These are phyloP conservation scores for Salticus scenicus DNA, from an alignment of 2,888 invertebrate genomes.

Conservation along the genomic window DNA sequence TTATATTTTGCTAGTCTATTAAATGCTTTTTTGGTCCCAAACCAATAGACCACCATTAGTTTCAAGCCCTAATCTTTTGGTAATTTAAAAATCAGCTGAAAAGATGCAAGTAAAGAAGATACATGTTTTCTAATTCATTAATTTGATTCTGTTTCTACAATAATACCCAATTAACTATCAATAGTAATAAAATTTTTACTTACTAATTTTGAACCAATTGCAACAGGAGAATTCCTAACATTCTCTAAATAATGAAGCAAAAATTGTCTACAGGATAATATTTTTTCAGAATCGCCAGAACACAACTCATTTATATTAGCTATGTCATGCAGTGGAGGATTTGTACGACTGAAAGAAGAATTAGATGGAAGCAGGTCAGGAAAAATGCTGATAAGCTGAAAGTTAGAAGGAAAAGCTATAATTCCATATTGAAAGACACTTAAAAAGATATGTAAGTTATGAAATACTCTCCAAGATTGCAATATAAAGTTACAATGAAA, in stretches of 20 bases:
- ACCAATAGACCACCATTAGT: too few relatives aligned
- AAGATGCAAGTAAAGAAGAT: too few relatives aligned
- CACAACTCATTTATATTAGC: constrained; percentile 77
- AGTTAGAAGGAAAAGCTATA: constrained; percentile 39
- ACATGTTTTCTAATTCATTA: too few relatives aligned
- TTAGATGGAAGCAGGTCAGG: constrained; percentile 76
- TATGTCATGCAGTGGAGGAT: constrained; percentile 77
- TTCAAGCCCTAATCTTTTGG: too few relatives aligned
- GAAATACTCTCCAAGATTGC: too few relatives aligned
- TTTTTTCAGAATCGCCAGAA: constrained; percentile 74
- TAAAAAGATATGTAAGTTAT: too few relatives aligned
- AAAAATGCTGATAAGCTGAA: constrained; percentile 77
- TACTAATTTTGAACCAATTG: constrained; percentile 74
- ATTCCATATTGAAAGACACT: too few relatives aligned
- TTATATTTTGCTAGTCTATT: too few relatives aligned
- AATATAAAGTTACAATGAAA: too few relatives aligned
- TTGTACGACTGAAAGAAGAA: constrained; percentile 76
- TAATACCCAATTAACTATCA: neutral
- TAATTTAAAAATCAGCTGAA: too few relatives aligned
- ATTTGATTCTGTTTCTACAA: too few relatives aligned
- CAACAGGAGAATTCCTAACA: constrained; percentile 74
- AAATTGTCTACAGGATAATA: constrained; percentile 76
- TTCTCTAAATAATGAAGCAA: constrained; percentile 76
- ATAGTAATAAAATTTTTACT: neutral
- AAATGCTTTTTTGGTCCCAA: too few relatives aligned